phyloP scores from a whole-genome alignment of 2,113 vertebrate species.

The Oceanites oceanicus region DNA sequence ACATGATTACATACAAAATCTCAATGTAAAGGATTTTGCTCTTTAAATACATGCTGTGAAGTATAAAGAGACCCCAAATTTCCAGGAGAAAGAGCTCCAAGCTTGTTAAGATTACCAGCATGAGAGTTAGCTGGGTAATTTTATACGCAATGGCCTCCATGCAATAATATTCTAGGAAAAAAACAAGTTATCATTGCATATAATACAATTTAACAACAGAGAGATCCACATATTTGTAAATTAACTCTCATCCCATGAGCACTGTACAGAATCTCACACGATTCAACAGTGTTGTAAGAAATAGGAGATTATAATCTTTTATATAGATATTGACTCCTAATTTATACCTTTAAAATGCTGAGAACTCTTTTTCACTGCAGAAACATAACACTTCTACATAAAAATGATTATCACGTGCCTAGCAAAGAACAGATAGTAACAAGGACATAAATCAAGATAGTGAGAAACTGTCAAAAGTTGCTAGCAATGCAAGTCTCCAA shows the following conservation, averaged over 20 bases:
- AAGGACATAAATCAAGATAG: neutral
- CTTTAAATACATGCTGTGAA: neutral
- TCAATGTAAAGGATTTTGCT: neutral
- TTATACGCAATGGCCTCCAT: neutral
- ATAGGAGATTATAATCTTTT: neutral
- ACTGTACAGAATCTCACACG: neutral
- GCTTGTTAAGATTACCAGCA: neutral
- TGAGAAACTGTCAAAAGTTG: neutral
- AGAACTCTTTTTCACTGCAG: neutral
- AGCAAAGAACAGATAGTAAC: neutral
- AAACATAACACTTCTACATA: neutral
- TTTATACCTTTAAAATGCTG: neutral
- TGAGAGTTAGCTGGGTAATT: neutral
- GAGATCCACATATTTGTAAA: neutral
- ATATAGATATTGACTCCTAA: neutral
- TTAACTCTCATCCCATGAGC: neutral
- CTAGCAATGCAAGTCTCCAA: neutral
- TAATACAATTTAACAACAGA: neutral
- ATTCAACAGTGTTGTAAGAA: neutral
- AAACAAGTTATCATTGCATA: neutral
- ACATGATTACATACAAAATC: neutral
- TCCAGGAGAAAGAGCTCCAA: neutral
- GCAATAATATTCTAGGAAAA: neutral
- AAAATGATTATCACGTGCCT: neutral
- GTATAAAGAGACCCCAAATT: neutral